These are phyloP conservation scores for Trypoxylus dichotomus DNA, from an alignment of 1,140 invertebrate genomes.

Conservation along the genomic window DNA sequence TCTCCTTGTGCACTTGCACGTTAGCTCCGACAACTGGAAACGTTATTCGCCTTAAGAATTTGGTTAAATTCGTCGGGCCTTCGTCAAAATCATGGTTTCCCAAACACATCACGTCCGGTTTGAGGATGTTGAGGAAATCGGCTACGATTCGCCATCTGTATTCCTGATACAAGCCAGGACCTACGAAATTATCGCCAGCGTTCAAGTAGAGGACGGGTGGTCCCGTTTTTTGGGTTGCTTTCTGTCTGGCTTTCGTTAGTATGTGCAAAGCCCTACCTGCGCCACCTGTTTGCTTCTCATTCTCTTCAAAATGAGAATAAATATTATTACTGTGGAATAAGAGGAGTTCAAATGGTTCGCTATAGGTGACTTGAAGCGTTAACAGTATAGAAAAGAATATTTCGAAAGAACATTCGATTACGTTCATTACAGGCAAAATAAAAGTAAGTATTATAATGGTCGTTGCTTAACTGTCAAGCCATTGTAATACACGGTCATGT, in stretches of 20 bases:
- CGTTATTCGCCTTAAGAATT: conserved; percentile 71
- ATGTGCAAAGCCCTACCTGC: conserved; percentile 73
- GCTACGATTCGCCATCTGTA: conserved; percentile 76
- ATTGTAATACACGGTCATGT: conserved; percentile 17
- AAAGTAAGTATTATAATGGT: too few relatives aligned
- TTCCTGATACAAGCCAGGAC: conserved; percentile 78
- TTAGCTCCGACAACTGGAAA: conserved; percentile 80
- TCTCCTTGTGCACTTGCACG: conserved; percentile 62
- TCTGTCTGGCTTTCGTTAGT: conserved; percentile 59
- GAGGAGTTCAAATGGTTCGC: conserved; percentile 59
- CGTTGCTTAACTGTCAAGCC: too few relatives aligned
- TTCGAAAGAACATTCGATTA: background rate
- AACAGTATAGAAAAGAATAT: background rate
- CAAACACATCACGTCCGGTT: conserved; percentile 82
- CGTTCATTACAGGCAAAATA: background rate
- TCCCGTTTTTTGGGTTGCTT: conserved; percentile 57
- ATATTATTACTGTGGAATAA: conserved; percentile 90
- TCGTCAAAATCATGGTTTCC: conserved; percentile 96
- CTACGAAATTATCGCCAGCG: conserved; percentile 88
- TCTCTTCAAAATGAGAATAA: conserved; percentile 80
- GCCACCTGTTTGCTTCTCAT: conserved; percentile 62
- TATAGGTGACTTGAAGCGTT: background rate
- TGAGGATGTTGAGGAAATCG: conserved; percentile 74
- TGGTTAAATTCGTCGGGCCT: conserved; percentile 70
- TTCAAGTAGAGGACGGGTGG: conserved; percentile 75